Conservation (phyloP, 2,113 vertebrate species). For the Sorex fumeus region DNA sequence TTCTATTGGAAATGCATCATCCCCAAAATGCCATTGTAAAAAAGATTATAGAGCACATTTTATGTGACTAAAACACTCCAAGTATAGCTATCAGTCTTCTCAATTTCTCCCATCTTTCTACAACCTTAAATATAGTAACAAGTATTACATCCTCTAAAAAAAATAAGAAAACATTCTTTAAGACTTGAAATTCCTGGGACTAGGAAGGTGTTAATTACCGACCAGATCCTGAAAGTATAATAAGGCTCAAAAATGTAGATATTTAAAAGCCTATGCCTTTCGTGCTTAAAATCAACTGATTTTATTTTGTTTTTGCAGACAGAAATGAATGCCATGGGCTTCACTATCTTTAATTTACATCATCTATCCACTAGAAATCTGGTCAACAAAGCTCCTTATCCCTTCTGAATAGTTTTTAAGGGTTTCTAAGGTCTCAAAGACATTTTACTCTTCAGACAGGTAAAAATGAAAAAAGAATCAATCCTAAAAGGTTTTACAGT, state of each 20-base stretch:
- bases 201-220: constrained; percentile 76
- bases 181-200: constrained; percentile 73
- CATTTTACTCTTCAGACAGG: constrained; percentile 72
- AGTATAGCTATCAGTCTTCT: constrained; percentile 68
- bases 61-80: constrained; percentile 53
- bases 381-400: constrained; percentile 30
- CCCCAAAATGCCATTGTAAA: constrained; percentile 21
- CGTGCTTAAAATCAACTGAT: constrained; percentile 49
- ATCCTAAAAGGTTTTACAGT: constrained; percentile 65
- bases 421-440: constrained; percentile 65
- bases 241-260: constrained; percentile 67
- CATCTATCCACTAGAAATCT: constrained; percentile 42
- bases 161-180: constrained; percentile 75
- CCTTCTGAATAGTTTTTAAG: constrained; percentile 39
- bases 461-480: constrained; percentile 79
- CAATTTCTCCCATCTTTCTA: constrained; percentile 45
- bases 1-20: constrained; percentile 59
- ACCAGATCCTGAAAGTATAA: constrained; percentile 64
- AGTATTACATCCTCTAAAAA: constrained; percentile 59
- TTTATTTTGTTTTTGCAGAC: constrained; percentile 44
- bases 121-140: constrained; percentile 73
- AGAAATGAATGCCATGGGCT: constrained; percentile 42
- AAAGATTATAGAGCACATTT: constrained; percentile 52
- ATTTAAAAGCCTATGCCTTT: constrained; percentile 60
- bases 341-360: neutral